Conservation (phyloP, 2,888 invertebrate genomes). For the Dusona sp. region DNA sequence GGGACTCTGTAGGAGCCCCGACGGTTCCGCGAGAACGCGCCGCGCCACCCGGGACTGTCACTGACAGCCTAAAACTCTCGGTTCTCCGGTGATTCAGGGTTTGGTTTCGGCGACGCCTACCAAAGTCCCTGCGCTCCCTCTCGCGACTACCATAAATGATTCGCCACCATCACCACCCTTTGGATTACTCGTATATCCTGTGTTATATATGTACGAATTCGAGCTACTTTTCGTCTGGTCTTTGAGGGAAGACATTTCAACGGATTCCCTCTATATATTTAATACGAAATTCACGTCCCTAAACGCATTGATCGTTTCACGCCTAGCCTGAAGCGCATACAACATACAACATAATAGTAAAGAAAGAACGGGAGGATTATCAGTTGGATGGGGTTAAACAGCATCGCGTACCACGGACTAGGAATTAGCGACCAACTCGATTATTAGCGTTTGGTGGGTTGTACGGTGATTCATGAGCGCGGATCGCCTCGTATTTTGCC, state of each 20-base stretch:
- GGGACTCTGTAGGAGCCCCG: background rate
- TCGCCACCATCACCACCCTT: conserved; percentile 29
- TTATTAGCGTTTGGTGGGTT: conserved; percentile 77
- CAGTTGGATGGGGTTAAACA: conserved; percentile 54
- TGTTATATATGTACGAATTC: background rate
- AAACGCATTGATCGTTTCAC: conserved; percentile 29
- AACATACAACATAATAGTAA: conserved; percentile 52
- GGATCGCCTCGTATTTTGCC: conserved; percentile 81
- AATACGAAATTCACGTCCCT: background rate
- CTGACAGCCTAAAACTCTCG: conserved; percentile 84
- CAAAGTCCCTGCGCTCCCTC: conserved; percentile 73
- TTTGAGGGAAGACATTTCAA: conserved; percentile 1
- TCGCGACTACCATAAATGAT: conserved; percentile 61
- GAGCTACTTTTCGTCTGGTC: background rate
- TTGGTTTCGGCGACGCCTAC: conserved; percentile 84
- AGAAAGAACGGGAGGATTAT: conserved; percentile 52
- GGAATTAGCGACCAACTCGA: conserved; percentile 80
- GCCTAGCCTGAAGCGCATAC: conserved; percentile 17
- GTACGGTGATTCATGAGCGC: conserved; percentile 82
- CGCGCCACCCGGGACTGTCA: conserved; percentile 79
- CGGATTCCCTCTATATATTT: background rate
- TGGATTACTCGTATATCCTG: conserved; percentile 10
- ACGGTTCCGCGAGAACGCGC: conserved; percentile 48
- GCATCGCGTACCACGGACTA: conserved; percentile 71
- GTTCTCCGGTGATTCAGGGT: conserved; percentile 84